A percentile compares a stretch with the other conserved stretches of the same genome.
Evolutionary conservation across 2,797 vertebrate genomes (phyloP).

Genomic region (Perdix hodgsoniae): DNA sequence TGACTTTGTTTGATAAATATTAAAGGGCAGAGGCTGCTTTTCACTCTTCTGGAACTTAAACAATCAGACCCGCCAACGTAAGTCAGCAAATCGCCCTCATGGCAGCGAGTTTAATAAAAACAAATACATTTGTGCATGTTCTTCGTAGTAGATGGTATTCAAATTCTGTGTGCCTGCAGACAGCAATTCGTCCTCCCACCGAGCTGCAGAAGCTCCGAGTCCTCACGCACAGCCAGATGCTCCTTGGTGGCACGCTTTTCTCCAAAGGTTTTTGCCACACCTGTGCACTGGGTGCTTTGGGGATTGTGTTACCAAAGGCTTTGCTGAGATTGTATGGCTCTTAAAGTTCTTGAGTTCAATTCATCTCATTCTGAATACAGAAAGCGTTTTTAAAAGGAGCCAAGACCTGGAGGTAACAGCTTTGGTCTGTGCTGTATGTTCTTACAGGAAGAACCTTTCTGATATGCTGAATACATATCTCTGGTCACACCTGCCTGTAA

Average conservation of each 20-base stretch:
- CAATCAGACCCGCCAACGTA: not conserved
- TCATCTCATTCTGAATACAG: not conserved
- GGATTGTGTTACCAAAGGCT: not conserved
- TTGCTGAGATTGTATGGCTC: not conserved
- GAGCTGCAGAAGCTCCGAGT: not conserved
- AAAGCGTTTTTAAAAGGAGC: not conserved
- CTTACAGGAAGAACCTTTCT: not conserved
- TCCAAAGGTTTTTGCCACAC: rapidly evolving
- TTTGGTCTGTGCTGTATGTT: not conserved
- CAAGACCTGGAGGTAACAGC: not conserved
- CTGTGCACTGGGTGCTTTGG: rapidly evolving
- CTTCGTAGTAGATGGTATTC: not conserved
- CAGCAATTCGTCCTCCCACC: not conserved
- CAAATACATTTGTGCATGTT: not conserved
- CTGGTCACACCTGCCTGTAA: rapidly evolving
- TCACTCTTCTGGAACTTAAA: slow-evolving; percentile 28
- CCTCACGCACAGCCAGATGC: rapidly evolving
- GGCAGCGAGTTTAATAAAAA: not conserved
- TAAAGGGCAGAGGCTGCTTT: not conserved
- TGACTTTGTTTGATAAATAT: slow-evolving; percentile 50
- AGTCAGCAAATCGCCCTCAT: not conserved
- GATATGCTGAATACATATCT: not conserved
- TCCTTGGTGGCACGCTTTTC: not conserved
- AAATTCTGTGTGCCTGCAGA: not conserved
- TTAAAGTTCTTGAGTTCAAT: not conserved